Evolutionary conservation across 2,888 invertebrate genomes (phyloP).

Genomic region (Bombylius major): DNA sequence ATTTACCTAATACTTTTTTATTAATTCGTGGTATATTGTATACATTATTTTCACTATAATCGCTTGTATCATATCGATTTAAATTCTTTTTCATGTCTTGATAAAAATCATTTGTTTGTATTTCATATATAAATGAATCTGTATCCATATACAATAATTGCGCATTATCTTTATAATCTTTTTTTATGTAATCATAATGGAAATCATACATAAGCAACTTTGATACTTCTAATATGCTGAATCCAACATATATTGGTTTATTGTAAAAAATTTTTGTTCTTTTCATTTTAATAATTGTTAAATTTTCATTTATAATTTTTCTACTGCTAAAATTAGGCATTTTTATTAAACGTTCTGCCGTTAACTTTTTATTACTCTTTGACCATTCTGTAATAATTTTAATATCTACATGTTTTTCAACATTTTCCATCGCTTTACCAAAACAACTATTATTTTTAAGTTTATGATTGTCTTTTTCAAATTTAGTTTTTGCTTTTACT

Average conservation of each 20-base stretch:
- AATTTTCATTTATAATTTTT: conserved; percentile 12
- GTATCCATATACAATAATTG: too few relatives aligned
- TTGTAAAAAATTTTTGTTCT: conserved; percentile 6
- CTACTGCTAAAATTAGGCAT: background rate
- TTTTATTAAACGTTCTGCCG: background rate
- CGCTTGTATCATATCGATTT: too few relatives aligned
- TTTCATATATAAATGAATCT: too few relatives aligned
- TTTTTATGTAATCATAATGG: conserved; percentile 10
- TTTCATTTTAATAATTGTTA: conserved; percentile 14
- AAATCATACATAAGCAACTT: conserved; percentile 13
- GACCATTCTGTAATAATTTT: conserved; percentile 10
- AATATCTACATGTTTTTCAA: conserved; percentile 6
- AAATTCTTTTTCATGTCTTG: too few relatives aligned
- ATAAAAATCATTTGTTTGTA: too few relatives aligned
- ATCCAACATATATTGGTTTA: conserved; percentile 15
- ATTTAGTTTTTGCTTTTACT: conserved; percentile 2
- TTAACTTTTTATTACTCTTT: background rate
- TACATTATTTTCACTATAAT: too few relatives aligned
- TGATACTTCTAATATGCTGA: conserved; percentile 12
- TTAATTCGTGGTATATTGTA: too few relatives aligned
- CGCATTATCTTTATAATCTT: background rate
- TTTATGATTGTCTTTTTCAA: conserved; percentile 4
- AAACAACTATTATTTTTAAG: conserved; percentile 8
- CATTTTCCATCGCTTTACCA: too few relatives aligned
- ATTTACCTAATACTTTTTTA: too few relatives aligned